Conservation (phyloP, 2,113 vertebrate species). For the Opisthocomus hoazin region DNA sequence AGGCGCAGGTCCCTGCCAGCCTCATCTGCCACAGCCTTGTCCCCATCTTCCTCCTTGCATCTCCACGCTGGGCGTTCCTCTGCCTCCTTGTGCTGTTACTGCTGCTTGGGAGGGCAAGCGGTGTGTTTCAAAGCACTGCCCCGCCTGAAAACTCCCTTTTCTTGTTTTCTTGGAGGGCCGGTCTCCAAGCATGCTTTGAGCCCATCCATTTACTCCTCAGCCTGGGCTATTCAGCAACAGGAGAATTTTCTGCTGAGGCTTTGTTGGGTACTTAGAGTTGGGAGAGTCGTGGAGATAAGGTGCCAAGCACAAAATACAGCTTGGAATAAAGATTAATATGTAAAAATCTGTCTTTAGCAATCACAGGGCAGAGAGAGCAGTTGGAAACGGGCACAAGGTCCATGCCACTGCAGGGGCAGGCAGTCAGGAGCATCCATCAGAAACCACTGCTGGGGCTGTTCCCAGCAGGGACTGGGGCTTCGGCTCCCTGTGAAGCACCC, state of each 20-base stretch:
- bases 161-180: accelerated
- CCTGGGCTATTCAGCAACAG: not conserved
- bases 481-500: not conserved
- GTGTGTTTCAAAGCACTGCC: not conserved
- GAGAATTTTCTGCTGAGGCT: not conserved
- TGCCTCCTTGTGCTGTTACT: not conserved
- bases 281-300: not conserved
- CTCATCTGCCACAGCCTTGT: not conserved
- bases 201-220: not conserved
- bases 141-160: not conserved
- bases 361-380: not conserved
- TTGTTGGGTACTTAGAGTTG: not conserved
- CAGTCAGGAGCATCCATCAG: not conserved
- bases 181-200: not conserved
- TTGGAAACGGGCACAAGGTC: not conserved
- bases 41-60: not conserved
- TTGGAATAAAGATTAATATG: not conserved
- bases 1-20: not conserved
- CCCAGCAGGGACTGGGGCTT: not conserved
- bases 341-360: not conserved
- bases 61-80: not conserved
- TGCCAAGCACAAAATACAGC: not conserved
- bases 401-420: not conserved
- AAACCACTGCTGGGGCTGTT: not conserved
- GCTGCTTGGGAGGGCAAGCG: not conserved